phyloP scores from a whole-genome alignment of 2,113 vertebrate genomes.

The Bos indicus region DNA sequence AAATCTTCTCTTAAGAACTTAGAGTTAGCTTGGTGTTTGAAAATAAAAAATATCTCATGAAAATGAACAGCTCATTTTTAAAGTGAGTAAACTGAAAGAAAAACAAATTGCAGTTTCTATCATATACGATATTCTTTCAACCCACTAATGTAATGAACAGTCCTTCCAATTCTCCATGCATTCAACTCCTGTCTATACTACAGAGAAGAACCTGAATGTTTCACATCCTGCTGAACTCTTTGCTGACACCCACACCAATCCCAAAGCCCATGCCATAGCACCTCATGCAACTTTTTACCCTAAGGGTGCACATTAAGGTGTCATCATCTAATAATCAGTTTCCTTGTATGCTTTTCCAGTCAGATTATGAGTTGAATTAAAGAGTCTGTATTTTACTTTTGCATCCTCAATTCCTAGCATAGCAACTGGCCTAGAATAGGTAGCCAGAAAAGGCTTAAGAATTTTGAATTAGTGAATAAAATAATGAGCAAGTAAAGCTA shows the following conservation, averaged over 20 bases:
- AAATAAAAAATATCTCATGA: neutral
- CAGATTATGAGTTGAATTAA: neutral
- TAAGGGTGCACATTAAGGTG: neutral
- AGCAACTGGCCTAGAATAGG: neutral
- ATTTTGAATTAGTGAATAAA: neutral
- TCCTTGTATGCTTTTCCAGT: neutral
- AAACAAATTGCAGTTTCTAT: neutral
- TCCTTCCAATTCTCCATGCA: neutral
- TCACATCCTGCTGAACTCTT: neutral
- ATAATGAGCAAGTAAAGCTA: neutral
- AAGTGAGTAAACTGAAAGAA: neutral
- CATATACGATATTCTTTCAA: neutral
- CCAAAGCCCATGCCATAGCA: rapidly evolving
- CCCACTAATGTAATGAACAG: neutral
- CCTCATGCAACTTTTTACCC: neutral
- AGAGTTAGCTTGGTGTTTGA: neutral
- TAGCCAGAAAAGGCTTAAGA: neutral
- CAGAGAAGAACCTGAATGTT: neutral
- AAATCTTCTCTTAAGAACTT: neutral
- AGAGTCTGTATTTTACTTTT: neutral
- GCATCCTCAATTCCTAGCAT: neutral
- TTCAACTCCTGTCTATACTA: neutral
- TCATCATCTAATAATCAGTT: neutral
- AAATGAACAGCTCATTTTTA: neutral
- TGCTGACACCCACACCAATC: neutral